Base-by-base conservation (phyloP, 2,888 invertebrate species). In the Linnaemya vulpina region DNA sequence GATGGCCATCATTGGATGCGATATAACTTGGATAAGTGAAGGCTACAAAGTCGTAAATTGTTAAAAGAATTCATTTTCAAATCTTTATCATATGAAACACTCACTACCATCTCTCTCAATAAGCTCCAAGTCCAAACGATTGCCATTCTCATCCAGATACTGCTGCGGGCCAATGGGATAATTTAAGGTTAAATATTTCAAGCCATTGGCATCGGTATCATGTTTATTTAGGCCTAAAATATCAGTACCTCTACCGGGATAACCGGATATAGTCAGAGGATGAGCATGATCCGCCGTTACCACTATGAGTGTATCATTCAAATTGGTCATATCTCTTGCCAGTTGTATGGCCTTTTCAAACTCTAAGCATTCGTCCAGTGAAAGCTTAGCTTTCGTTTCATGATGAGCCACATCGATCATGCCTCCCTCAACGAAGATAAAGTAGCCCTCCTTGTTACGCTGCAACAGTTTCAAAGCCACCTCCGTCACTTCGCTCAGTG, bases 241-340 rank as follows among this genome's bases (percentile, higher is more conserved):
- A 71, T 93, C 89, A 4, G 91, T 92, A 11, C 95, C 95, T 60
- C 92, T 88, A 0, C 87, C 93, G 0, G 96, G 95, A 89, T 97
- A 97, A 0, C 5, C 30, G 30, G 30, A 30, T 30, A 96, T 94
- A 0, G 94, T 94, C 94, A 97, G 94, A 0, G 96, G 95, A 88
- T 96, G 96, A 0, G 95, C 94, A 89, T 97, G 97, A 91, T 97
- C 96, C 0, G 96, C 93, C 0, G 95, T 95, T 1, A 96, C 96
- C 0, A 97, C 94, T 46, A 97, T 95, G 1, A 98, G 91, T 0
- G 97, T 97, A 35, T 98, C 96, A 9, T 94, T 91, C 9, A 92
- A 91, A 75, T 92, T 92, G 0, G 95, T 95, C 88, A 96, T 89
- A 0, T 93, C 90, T 65, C 93, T 90, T 0, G 96, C 95, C 87